Percentiles rank a stretch among this genome's conserved stretches.
These are phyloP conservation scores for Limnephilus rhombicus DNA, from an alignment of 2,888 invertebrate genomes.

Conservation along the genomic window DNA sequence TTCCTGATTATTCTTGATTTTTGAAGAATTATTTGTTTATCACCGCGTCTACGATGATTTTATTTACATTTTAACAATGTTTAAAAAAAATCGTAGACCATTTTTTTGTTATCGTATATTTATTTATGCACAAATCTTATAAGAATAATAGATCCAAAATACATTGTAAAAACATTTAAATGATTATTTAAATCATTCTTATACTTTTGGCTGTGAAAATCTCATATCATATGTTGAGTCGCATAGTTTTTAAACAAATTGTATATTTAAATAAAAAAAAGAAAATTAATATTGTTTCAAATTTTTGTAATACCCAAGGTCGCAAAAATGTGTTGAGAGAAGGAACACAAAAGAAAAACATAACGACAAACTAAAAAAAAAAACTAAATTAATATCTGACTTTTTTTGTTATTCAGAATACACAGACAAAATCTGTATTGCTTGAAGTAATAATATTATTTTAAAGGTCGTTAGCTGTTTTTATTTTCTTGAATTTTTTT, in stretches of 20 bases:
- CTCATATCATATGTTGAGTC: too few species aligned
- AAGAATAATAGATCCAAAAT: too few species aligned
- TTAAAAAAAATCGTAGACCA: too few species aligned
- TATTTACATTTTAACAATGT: too few species aligned
- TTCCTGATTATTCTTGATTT: not conserved
- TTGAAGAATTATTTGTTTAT: not conserved
- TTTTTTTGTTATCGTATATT: too few species aligned
- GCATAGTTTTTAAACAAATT: not conserved
- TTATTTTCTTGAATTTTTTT: not conserved
- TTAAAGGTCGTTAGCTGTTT: not conserved
- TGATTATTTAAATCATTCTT: not conserved
- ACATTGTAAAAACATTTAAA: not conserved
- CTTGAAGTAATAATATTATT: not conserved
- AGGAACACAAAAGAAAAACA: not conserved
- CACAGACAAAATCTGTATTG: not conserved
- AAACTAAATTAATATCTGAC: not conserved
- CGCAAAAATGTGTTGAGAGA: not conserved
- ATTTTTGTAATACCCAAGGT: not conserved
- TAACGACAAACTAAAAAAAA: not conserved
- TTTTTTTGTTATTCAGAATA: not conserved
- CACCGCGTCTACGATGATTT: not conserved
- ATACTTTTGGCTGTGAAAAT: too few species aligned
- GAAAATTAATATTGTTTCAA: not conserved
- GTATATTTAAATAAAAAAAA: not conserved
- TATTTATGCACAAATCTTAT: not conserved